phyloP scores from a whole-genome alignment of 2,113 vertebrate genomes.

The Ciconia boyciana region DNA sequence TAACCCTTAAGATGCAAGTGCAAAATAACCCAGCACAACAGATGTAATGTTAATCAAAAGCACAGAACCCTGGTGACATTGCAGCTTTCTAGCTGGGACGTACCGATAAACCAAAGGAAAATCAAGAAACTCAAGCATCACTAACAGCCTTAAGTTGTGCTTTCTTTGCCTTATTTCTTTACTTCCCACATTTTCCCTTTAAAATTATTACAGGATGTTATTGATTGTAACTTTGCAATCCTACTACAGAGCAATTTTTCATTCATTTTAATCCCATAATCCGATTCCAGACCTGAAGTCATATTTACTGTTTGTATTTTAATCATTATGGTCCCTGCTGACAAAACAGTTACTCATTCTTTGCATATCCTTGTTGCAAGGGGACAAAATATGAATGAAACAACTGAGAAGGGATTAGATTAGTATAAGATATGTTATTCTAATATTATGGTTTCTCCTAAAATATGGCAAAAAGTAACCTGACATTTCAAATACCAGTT shows the following conservation, averaged over 20 bases:
- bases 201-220: slow-evolving; percentile 63
- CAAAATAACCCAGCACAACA: neutral
- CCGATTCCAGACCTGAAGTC: slow-evolving; percentile 68
- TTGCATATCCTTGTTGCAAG: slow-evolving; percentile 48
- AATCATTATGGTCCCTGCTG: slow-evolving; percentile 64
- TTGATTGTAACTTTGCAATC: slow-evolving; percentile 67
- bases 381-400: slow-evolving; percentile 44
- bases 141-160: neutral
- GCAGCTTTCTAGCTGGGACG: neutral
- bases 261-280: slow-evolving; percentile 79
- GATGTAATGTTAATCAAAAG: neutral
- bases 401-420: slow-evolving; percentile 23
- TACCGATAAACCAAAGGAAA: neutral
- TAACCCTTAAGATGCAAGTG: neutral
- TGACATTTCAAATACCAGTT: neutral
- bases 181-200: slow-evolving; percentile 28
- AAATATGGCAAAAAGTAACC: neutral
- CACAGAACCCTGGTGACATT: neutral
- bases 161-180: slow-evolving; percentile 5
- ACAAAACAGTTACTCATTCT: slow-evolving; percentile 33
- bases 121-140: neutral
- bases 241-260: slow-evolving; percentile 45
- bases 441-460: neutral
- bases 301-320: slow-evolving; percentile 71
- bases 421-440: neutral